A percentile compares a stretch with the other conserved stretches of the same genome.
Conservation (phyloP, 2,797 vertebrate genomes). For the Clarias fuscus region DNA sequence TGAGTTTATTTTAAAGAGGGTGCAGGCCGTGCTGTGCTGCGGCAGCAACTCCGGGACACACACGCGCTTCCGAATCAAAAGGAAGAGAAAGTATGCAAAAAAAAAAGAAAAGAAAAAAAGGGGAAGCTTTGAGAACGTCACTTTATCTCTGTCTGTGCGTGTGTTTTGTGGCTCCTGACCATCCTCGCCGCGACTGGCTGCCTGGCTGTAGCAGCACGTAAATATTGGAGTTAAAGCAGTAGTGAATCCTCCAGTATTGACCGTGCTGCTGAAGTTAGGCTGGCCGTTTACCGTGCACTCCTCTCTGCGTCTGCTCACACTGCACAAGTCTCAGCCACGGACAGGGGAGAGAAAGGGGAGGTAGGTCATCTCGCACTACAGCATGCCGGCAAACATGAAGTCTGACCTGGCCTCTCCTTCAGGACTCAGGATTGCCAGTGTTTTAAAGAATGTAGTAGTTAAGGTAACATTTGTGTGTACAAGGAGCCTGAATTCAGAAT, state of each 20-base stretch:
- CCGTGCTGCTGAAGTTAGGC: slow-evolving; percentile 91
- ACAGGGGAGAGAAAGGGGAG: slow-evolving; percentile 29
- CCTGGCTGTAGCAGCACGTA: slow-evolving; percentile 99
- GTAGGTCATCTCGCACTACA: slow-evolving; percentile 32
- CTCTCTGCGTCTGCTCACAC: slow-evolving; percentile 10
- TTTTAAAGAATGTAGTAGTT: slow-evolving; percentile 13
- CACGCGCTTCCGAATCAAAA: slow-evolving; percentile 37
- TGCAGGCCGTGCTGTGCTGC: slow-evolving; percentile 99
- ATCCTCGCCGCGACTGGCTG: slow-evolving; percentile 69
- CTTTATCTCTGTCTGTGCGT: not conserved
- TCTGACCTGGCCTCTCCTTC: not conserved
- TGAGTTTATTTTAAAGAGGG: slow-evolving; percentile 86
- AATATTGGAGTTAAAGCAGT: slow-evolving; percentile 97
- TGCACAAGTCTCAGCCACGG: slow-evolving; percentile 26
- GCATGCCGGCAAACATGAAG: not conserved
- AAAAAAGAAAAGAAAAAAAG: too few relatives aligned
- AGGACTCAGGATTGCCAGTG: not conserved
- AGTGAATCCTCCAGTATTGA: slow-evolving; percentile 88
- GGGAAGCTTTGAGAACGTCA: slow-evolving; percentile 21
- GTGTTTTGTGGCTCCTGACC: slow-evolving; percentile 34
- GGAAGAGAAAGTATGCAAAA: slow-evolving; percentile 41
- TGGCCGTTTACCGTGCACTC: slow-evolving; percentile 63
- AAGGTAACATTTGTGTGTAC: not conserved
- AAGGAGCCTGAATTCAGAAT: not conserved
- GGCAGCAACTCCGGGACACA: slow-evolving; percentile 86